Evolutionary conservation across 2,888 invertebrate species (phyloP).

Genomic region (Heliothis peltigera): DNA sequence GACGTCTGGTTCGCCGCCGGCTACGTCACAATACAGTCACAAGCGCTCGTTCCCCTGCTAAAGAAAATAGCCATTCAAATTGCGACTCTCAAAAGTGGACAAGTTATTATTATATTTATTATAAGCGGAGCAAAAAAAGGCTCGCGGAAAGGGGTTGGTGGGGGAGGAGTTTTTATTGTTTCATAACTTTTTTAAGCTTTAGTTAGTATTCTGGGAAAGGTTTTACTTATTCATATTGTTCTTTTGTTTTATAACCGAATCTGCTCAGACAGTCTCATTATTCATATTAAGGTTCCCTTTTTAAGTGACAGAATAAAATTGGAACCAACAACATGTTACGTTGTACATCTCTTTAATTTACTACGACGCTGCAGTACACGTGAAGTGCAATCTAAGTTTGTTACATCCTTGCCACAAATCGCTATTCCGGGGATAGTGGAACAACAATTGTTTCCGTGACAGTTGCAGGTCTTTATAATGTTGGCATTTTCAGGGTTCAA

Average conservation of each 20-base stretch:
- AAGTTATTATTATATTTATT: slow-evolving; percentile 46
- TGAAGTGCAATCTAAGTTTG: slow-evolving; percentile 47
- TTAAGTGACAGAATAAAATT: neutral
- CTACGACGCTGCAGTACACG: slow-evolving; percentile 3
- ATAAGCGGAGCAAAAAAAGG: slow-evolving; percentile 11
- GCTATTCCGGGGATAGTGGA: slow-evolving; percentile 4
- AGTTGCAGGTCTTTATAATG: too few relatives aligned
- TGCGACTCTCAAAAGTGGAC: slow-evolving; percentile 38
- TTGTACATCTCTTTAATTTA: slow-evolving; percentile 18
- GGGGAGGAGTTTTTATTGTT: slow-evolving; percentile 11
- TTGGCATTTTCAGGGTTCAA: too few relatives aligned
- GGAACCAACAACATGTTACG: slow-evolving; percentile 3
- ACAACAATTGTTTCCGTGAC: slow-evolving; percentile 27
- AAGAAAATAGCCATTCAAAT: slow-evolving; percentile 46
- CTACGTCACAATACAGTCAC: slow-evolving; percentile 21
- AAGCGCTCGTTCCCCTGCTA: slow-evolving; percentile 21
- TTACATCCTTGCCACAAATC: slow-evolving; percentile 23
- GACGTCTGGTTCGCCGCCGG: slow-evolving; percentile 25
- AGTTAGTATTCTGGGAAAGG: neutral
- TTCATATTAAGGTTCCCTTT: too few relatives aligned
- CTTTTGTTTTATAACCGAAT: neutral
- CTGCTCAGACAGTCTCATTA: neutral
- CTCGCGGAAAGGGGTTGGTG: slow-evolving; percentile 5
- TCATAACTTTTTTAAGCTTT: slow-evolving; percentile 7
- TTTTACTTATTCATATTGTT: neutral